phyloP scores from a whole-genome alignment of 2,797 vertebrate genomes.

The Alauda arvensis region DNA sequence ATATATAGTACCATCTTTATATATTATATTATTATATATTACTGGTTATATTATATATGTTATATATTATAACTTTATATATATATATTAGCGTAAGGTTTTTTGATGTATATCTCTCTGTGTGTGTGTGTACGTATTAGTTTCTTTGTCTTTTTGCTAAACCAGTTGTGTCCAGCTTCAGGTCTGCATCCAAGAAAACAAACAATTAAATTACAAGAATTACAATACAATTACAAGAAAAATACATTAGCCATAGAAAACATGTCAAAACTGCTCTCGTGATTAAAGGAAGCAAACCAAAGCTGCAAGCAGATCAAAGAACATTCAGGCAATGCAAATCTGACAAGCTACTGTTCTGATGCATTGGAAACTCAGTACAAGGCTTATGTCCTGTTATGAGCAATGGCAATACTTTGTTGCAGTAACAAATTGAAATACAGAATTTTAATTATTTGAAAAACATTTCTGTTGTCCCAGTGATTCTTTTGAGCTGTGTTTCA shows the following conservation, averaged over 20 bases:
- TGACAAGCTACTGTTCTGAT: neutral
- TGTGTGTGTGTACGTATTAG: too few relatives aligned
- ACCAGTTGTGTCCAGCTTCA: neutral
- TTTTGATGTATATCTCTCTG: too few relatives aligned
- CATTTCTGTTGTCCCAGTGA: neutral
- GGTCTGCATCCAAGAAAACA: neutral
- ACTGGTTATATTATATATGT: too few relatives aligned
- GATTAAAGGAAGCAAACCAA: neutral
- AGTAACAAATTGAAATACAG: neutral
- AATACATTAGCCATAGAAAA: neutral
- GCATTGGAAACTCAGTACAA: neutral
- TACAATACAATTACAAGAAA: too few relatives aligned
- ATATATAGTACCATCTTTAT: neutral
- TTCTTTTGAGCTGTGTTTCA: neutral
- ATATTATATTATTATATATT: neutral
- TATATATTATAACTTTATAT: too few relatives aligned
- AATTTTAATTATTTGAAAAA: neutral
- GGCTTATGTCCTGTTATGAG: rapidly evolving
- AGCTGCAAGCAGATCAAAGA: neutral
- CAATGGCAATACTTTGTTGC: neutral
- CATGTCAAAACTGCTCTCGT: neutral
- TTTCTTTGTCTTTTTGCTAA: neutral
- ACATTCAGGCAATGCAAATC: neutral
- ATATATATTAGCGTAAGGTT: too few relatives aligned
- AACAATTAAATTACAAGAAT: too few relatives aligned